phyloP scores from a whole-genome alignment of 1,140 invertebrate genomes.

The Camponotus floridanus region DNA sequence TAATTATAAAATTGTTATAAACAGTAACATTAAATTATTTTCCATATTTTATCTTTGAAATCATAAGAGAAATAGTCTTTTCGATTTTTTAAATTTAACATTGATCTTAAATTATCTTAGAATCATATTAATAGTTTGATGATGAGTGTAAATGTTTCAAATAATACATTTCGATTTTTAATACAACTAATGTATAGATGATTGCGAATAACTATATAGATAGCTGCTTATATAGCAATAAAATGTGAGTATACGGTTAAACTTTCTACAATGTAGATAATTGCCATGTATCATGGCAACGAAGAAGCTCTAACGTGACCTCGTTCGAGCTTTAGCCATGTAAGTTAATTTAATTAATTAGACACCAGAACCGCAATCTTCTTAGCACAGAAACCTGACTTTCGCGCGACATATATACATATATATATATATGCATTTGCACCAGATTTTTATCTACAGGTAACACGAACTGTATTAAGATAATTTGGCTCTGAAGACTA shows the following conservation, averaged over 20 bases:
- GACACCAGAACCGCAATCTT: constrained; percentile 54
- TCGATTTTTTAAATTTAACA: not conserved
- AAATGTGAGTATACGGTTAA: constrained; percentile 16
- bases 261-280: constrained; percentile 21
- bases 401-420: not conserved
- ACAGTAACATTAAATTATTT: not conserved
- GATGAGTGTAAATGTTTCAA: not conserved
- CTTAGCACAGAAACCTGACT: constrained; percentile 47
- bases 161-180: not conserved
- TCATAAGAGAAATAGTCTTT: not conserved
- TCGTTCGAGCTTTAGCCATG: constrained; percentile 27
- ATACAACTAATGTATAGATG: no score
- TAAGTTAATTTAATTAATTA: constrained; percentile 61
- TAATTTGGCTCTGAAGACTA: not conserved
- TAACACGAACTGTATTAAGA: not conserved
- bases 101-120: constrained; percentile 18
- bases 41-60: constrained; percentile 5
- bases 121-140: not conserved
- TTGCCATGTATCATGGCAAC: constrained; percentile 31
- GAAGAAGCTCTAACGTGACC: constrained; percentile 32
- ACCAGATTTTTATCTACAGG: constrained; percentile 15
- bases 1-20: not conserved
- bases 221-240: not conserved
- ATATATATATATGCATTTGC: not conserved
- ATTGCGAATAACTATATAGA: not conserved